Conservation (phyloP, 2,797 vertebrate genomes). For the Nyctalus aviator region DNA sequence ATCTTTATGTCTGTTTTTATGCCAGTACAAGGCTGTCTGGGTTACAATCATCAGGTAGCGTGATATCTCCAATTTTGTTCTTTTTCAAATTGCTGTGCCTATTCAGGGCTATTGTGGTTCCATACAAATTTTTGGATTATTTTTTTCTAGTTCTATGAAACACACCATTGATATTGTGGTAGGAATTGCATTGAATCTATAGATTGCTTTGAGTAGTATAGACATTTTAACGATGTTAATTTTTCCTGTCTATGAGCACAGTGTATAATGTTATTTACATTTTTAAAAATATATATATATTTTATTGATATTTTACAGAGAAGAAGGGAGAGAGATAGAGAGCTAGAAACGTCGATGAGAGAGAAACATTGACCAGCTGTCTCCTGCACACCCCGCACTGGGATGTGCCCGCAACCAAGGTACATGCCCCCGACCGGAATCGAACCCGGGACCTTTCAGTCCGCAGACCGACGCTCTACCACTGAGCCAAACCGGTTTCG, state of each 20-base stretch:
- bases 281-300: no score
- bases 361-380: no score
- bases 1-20: neutral
- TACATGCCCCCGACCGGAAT: no score
- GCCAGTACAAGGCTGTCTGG: neutral
- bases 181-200: neutral
- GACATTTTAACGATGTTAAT: neutral
- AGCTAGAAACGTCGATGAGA: no score
- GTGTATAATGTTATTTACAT: neutral
- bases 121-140: neutral
- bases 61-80: neutral
- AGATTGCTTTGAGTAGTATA: neutral
- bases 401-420: no score
- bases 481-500: no score
- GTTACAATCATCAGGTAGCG: neutral
- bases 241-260: neutral
- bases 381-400: no score
- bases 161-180: neutral
- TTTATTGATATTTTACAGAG: no score
- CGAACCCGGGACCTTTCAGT: no score
- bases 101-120: neutral
- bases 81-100: neutral
- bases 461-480: no score
- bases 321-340: no score
- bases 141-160: neutral